Evolutionary conservation across 2,797 vertebrate species (phyloP).

Genomic region (Lagodon rhomboides): DNA sequence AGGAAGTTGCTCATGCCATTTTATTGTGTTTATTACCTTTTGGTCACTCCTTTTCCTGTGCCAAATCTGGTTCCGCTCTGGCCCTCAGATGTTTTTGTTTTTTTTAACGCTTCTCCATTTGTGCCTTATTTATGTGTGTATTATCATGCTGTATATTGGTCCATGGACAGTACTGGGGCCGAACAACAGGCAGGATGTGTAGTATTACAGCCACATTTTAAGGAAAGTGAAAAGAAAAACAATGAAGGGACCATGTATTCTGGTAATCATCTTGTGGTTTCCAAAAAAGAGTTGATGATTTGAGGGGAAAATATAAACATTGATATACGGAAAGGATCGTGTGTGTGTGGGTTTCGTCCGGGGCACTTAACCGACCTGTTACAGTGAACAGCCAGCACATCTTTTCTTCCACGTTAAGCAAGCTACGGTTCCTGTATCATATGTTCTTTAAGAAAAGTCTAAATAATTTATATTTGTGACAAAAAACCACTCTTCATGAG

Average conservation of each 20-base stretch:
- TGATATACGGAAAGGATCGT: slow-evolving; percentile 24
- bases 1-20: slow-evolving; percentile 44
- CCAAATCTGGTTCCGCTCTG: slow-evolving; percentile 74
- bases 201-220: slow-evolving; percentile 74
- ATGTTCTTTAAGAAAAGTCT: slow-evolving; percentile 84
- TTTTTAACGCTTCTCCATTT: slow-evolving; percentile 76
- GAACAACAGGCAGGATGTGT: slow-evolving; percentile 52
- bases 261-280: slow-evolving; percentile 42
- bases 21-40: slow-evolving; percentile 63
- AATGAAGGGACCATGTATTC: slow-evolving; percentile 63
- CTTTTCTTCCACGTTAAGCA: slow-evolving; percentile 62
- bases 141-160: slow-evolving; percentile 69
- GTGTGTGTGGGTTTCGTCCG: slow-evolving; percentile 37
- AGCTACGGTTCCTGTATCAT: slow-evolving; percentile 75
- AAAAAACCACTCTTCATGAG: slow-evolving; percentile 94
- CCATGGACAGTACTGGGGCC: slow-evolving; percentile 61
- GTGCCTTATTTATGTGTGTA: slow-evolving; percentile 86
- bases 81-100: slow-evolving; percentile 8
- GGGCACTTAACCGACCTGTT: slow-evolving; percentile 51
- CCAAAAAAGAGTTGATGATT: slow-evolving; percentile 29
- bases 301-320: slow-evolving; percentile 28
- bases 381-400: slow-evolving; percentile 67
- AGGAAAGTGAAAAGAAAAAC: slow-evolving; percentile 37
- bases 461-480: slow-evolving; percentile 99
- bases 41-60: slow-evolving; percentile 69